These are phyloP conservation scores for Gonatopus flavifemur DNA, from an alignment of 1,140 invertebrate species.

Conservation along the genomic window DNA sequence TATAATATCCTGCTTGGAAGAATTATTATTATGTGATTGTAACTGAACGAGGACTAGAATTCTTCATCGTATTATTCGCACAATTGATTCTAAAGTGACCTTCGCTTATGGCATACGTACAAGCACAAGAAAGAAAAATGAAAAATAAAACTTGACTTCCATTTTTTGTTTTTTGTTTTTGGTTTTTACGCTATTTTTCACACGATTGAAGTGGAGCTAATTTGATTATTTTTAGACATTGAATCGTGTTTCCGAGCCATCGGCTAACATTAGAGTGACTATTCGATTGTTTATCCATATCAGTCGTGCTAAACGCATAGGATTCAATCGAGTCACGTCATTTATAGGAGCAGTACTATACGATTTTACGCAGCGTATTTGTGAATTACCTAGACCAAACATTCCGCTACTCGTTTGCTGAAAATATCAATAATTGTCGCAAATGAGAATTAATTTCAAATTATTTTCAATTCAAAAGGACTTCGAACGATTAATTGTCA, in stretches of 20 bases:
- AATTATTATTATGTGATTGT: not conserved
- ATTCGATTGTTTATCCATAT: conserved; percentile 91
- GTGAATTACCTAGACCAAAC: conserved; percentile 89
- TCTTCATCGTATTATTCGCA: not conserved
- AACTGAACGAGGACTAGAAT: not conserved
- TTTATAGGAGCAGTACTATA: conserved; percentile 90
- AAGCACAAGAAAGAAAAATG: not conserved
- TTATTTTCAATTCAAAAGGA: not conserved
- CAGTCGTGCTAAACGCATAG: conserved; percentile 82
- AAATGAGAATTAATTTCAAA: conserved; percentile 5
- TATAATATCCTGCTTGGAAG: not conserved
- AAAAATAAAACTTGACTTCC: no score
- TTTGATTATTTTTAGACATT: conserved; percentile 70
- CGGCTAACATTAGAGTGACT: conserved; percentile 89
- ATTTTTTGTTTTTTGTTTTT: no score
- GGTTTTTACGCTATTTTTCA: not conserved
- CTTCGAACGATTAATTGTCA: not conserved
- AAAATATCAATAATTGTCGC: conserved; percentile 32
- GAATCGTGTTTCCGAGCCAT: conserved; percentile 88
- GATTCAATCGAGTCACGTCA: conserved; percentile 82
- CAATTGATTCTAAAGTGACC: not conserved
- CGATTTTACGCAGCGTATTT: conserved; percentile 90
- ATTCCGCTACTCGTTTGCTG: conserved; percentile 74
- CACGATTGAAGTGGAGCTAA: not conserved
- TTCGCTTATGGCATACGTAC: not conserved